A percentile compares a stretch with the other conserved stretches of the same genome.
Conservation (phyloP, 2,888 invertebrate species). For the Osedax fenrisi region DNA sequence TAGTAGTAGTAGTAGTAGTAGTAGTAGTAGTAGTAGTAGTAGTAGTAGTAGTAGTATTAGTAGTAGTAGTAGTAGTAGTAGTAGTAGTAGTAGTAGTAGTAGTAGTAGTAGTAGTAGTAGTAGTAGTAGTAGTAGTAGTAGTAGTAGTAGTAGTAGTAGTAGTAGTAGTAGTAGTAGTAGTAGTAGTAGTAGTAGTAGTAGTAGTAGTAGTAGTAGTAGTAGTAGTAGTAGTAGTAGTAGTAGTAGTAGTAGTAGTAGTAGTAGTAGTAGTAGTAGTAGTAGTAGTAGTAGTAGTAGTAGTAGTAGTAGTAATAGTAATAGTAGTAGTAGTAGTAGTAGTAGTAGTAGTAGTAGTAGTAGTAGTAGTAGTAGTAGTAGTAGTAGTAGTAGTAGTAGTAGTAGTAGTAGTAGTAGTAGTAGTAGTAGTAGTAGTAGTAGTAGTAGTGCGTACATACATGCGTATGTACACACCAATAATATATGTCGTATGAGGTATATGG, state of each 20-base stretch:
- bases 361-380: background rate
- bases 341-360: background rate
- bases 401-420: background rate
- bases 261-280: background rate
- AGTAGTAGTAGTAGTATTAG: too few species aligned
- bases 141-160: background rate
- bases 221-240: background rate
- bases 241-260: background rate
- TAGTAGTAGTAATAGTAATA: background rate
- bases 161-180: background rate
- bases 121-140: background rate
- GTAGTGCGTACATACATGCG: background rate
- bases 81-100: background rate
- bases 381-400: background rate
- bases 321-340: background rate
- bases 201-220: background rate
- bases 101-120: background rate
- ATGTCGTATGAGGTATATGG: too few species aligned
- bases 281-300: background rate
- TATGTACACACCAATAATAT: too few species aligned
- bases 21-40: background rate
- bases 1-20: background rate
- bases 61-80: background rate
- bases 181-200: background rate
- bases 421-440: constrained; percentile 2